Conservation (phyloP, 2,113 vertebrate species). For the Orthonyx spaldingii region DNA sequence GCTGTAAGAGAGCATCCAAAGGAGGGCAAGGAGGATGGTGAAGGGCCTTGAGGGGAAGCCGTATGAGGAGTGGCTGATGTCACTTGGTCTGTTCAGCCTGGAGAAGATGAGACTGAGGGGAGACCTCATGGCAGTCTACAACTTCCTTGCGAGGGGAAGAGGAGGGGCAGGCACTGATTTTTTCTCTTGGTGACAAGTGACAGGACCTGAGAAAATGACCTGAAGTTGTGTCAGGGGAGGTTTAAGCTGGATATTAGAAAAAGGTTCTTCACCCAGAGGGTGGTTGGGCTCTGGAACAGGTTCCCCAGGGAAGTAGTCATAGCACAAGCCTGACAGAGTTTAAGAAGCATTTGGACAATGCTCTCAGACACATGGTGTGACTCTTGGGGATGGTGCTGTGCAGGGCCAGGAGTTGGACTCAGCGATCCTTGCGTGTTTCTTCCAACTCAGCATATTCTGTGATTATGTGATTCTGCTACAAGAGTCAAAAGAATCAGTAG, state of each 20-base stretch:
- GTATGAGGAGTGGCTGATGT: background rate
- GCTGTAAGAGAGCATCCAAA: background rate
- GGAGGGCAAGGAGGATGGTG: too few relatives aligned
- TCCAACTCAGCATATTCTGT: background rate
- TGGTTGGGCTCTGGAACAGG: background rate
- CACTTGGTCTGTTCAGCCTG: background rate
- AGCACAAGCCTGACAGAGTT: background rate
- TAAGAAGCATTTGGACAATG: background rate
- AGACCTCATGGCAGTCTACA: accelerated
- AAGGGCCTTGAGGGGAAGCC: background rate
- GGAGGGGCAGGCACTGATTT: background rate
- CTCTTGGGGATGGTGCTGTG: background rate
- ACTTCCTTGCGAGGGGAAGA: background rate
- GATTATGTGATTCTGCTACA: background rate
- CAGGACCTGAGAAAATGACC: background rate
- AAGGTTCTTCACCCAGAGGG: background rate
- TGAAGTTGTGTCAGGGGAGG: too few relatives aligned
- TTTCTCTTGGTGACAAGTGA: background rate
- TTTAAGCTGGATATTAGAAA: background rate
- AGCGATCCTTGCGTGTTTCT: background rate
- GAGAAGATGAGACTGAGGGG: background rate
- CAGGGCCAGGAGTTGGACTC: background rate
- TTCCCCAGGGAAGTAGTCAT: background rate
- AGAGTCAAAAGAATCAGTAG: background rate
- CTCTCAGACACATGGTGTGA: background rate